A percentile compares a stretch with the other conserved stretches of the same genome.
Conservation (phyloP, 2,113 vertebrate genomes). For the Pseudorasbora parva region DNA sequence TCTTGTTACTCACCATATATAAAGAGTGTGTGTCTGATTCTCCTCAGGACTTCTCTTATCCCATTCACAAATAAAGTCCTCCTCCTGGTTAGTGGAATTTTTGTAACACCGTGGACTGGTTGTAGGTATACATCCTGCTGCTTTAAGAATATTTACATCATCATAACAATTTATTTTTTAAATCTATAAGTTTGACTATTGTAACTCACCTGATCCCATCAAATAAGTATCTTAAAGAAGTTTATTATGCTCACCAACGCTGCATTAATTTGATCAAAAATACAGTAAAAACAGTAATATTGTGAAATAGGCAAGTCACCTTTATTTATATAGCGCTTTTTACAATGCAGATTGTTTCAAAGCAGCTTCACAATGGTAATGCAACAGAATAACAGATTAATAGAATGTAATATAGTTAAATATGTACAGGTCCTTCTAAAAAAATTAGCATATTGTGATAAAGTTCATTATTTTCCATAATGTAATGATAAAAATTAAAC, state of each 20-base stretch:
- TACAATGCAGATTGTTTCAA: too few species aligned
- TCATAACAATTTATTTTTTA: too few species aligned
- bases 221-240: not conserved
- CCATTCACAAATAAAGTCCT: constrained; percentile 73
- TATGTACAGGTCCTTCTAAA: too few species aligned
- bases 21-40: constrained; percentile 57
- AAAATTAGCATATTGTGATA: too few species aligned
- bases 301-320: too few species aligned
- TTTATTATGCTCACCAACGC: not conserved
- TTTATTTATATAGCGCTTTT: too few species aligned
- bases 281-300: not conserved
- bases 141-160: not conserved
- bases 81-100: not conserved
- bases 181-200: not conserved
- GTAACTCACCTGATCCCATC: not conserved
- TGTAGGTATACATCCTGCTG: constrained; percentile 53
- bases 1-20: constrained; percentile 66
- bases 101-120: constrained; percentile 71
- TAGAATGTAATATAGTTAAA: too few species aligned
- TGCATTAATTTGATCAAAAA: not conserved
- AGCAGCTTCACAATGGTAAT: too few species aligned
- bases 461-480: too few species aligned
- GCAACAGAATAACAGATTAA: too few species aligned
- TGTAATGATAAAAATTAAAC: too few species aligned
- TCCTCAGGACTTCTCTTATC: constrained; percentile 23